These are phyloP conservation scores for Eulemur coronatus DNA, from an alignment of 2,797 vertebrate genomes.

Conservation along the genomic window DNA sequence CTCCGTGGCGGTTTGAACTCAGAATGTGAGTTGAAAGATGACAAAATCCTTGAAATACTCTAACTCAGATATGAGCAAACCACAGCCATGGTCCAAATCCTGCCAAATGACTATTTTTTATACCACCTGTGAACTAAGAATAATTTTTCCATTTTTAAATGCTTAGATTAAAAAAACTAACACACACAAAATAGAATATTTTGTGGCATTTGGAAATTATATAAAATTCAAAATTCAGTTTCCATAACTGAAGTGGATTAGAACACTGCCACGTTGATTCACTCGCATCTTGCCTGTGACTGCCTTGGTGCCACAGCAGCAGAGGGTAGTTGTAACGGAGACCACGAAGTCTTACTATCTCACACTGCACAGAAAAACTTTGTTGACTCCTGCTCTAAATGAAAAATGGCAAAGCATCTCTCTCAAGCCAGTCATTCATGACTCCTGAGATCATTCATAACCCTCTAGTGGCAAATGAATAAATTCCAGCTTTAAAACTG, in stretches of 20 bases:
- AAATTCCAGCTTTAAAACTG: background rate
- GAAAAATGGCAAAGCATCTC: background rate
- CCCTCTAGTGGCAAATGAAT: background rate
- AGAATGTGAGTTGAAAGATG: background rate
- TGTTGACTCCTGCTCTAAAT: background rate
- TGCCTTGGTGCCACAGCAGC: rapidly evolving
- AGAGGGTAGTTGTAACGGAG: background rate
- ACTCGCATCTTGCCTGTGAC: background rate
- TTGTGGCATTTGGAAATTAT: background rate
- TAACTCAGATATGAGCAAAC: background rate
- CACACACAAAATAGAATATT: background rate
- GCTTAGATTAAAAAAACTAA: background rate
- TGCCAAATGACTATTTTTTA: background rate
- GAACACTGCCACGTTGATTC: background rate
- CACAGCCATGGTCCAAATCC: background rate
- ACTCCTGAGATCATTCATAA: background rate
- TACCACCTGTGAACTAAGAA: background rate
- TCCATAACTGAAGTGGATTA: background rate
- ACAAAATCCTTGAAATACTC: background rate
- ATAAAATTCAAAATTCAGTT: background rate
- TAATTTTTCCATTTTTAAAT: background rate
- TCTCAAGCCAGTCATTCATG: background rate
- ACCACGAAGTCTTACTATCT: background rate
- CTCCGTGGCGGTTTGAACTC: background rate
- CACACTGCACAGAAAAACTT: background rate